Evolutionary conservation across 2,797 vertebrate species (phyloP).

Genomic region (Onychomys arenicola): DNA sequence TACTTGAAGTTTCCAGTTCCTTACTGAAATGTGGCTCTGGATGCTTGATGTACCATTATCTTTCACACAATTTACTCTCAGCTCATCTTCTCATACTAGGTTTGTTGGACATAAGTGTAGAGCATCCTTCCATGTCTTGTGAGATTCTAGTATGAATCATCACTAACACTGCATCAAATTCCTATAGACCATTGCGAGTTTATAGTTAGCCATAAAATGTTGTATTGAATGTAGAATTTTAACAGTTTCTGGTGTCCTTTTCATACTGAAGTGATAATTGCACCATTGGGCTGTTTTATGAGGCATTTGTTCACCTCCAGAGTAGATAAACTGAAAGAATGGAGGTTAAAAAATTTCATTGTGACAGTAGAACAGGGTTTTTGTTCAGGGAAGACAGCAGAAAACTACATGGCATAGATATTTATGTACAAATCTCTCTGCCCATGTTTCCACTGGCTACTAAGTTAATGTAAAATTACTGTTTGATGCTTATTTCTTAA

Average conservation of each 20-base stretch:
- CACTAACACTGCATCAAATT: conserved; percentile 79
- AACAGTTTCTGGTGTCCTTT: conserved; percentile 79
- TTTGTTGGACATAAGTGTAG: conserved; percentile 38
- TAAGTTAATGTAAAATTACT: neutral
- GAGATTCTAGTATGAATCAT: conserved; percentile 73
- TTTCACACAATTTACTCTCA: conserved; percentile 42
- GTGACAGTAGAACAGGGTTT: conserved; percentile 64
- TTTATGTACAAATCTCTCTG: neutral
- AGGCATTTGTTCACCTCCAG: conserved; percentile 81
- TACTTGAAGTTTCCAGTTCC: neutral
- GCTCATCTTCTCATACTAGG: neutral
- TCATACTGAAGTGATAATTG: conserved; percentile 84
- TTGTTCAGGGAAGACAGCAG: conserved; percentile 26
- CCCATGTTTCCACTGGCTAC: neutral
- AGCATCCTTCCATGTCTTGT: conserved; percentile 65
- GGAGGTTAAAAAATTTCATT: conserved; percentile 81
- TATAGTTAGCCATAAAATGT: conserved; percentile 81
- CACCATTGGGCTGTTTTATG: conserved; percentile 84
- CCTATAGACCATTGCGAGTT: conserved; percentile 80
- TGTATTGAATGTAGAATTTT: conserved; percentile 75
- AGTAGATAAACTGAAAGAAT: conserved; percentile 83
- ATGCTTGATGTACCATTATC: conserved; percentile 29
- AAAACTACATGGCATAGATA: neutral
- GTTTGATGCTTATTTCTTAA: neutral
- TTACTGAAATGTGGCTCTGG: neutral